Base-by-base conservation (phyloP, 2,113 vertebrate genomes). In the Epinephelus fuscoguttatus region DNA sequence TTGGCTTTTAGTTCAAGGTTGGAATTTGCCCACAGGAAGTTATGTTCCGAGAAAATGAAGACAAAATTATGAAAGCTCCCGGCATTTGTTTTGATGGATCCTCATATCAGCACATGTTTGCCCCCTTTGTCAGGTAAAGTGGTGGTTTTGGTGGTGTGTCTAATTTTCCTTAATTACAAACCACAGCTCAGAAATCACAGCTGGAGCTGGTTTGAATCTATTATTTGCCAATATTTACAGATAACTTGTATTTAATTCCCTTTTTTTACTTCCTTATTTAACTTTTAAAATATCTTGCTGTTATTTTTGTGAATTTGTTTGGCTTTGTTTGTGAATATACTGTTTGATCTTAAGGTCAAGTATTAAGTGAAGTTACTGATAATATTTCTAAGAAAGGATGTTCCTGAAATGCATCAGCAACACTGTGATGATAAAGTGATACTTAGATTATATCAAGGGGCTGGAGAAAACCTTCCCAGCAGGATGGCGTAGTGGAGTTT, bases 61-160 rank as follows among this genome's bases (percentile, higher is more conserved):
- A 80, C 13, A 53, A 72, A 70, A 27, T 62, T 8, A 82, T 85
- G 70, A 63, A 37, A 60, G 70, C 56, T 78, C 19, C 69, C 6
- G 21, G 52, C 5, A 4, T 62, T 50, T 40, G 3, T 60, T 69
- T 47, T 27, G 15, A 55, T 7, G 77, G 73, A 79, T 63, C 53
- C 23, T 82, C 45, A 27, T n/a, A 23, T 33, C 2, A 21, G 52
- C 55, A 77, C 52, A 70, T 0, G 27, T 59, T 56, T 47, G 19
- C 3, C 14, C 18, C 53, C 25, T 25, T 49, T 66, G 14, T 60
- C 66, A 94, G 93, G 94, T 93, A 93, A 87, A 27, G 47, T 30
- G 3, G 2, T 53, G 33, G 33, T 37, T 37, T 37, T 63, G n/a
- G n/a, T 57, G 17, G n/a, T 53, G 42, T 62, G 21, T 53, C 21